Evolutionary conservation across 2,797 vertebrate genomes (phyloP), one percentile per base, ranked within the genome.

Genomic region (Prunella strophiata): DNA sequence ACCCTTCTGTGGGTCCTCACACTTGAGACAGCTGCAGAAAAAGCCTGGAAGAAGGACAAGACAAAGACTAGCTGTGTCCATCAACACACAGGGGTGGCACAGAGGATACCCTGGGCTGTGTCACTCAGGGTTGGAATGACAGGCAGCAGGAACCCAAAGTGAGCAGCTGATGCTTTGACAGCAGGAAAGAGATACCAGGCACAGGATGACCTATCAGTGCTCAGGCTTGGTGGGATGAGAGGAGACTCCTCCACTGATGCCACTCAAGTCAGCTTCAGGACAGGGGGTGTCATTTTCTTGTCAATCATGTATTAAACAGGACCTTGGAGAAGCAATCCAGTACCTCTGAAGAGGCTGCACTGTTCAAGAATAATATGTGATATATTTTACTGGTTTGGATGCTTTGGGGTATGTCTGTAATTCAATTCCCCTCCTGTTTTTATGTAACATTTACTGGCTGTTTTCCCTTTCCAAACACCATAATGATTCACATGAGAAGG

Each of bases 401-500:
- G 43, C 15, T 71, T 78, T 89, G 65, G 68, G 32, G 21, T 78
- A 45, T 3, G 17, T 59, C 75, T 83, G 75, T 83, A 94, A 89
- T 58, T 88, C 65, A 93, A 30, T 34, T 85, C 50, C 25, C 3
- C 19, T 79, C 30, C 14, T 52, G 16, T 52, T 89, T 93, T 91
- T 80, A 59, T 75, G 36, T 62, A 75, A 88, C 18, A 45, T 74
- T 88, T 85, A 47, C 32, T 54, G 75, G 20, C 75, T 68, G 4
- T 51, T 92, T 92, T 91, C 51, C 75, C n/a, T 88, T 88, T 91
- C 43, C 58, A 70, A 92, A 26, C 29, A 80, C 27, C 62, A 92
- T 51, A 86, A 62, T 0, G 2, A 78, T 59, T 86, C 54, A 10
- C 43, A 55, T 36, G 23, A 72, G 66, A 72, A 92, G 62, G 23